Evolutionary conservation across 2,888 invertebrate species (phyloP).

Genomic region (Heliconius sara): DNA sequence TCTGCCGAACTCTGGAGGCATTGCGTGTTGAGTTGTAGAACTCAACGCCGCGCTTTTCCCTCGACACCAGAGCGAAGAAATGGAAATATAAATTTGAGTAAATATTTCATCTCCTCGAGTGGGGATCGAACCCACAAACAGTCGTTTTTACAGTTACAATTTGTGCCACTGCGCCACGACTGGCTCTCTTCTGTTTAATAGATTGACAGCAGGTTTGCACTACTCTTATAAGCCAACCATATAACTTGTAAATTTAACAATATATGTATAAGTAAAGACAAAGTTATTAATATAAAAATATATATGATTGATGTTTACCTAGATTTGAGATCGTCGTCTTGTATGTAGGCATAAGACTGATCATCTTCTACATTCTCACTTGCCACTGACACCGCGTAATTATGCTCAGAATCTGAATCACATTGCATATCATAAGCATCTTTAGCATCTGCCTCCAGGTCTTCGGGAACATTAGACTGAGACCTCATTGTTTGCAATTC

Average conservation of each 20-base stretch:
- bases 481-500: constrained; percentile 88
- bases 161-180: too few species aligned
- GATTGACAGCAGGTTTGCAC: too few species aligned
- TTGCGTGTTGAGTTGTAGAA: too few species aligned
- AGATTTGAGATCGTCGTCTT: constrained; percentile 79
- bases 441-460: constrained; percentile 57
- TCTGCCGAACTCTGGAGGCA: too few species aligned
- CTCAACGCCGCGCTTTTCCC: too few species aligned
- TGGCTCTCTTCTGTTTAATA: too few species aligned
- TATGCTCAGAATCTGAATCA: constrained; percentile 75
- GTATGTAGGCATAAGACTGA: constrained; percentile 76
- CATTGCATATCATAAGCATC: constrained; percentile 63
- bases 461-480: constrained; percentile 70
- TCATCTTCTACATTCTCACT: constrained; percentile 76
- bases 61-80: too few species aligned
- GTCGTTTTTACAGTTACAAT: too few species aligned
- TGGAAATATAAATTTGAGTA: too few species aligned
- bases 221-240: too few species aligned
- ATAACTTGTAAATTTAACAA: not conserved
- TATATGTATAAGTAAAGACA: not conserved
- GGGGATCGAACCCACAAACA: too few species aligned
- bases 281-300: not conserved
- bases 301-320: constrained; percentile 61
- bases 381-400: constrained; percentile 71
- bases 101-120: too few species aligned